Evolutionary conservation across 2,113 vertebrate species (phyloP).

Genomic region (Cyanoliseus patagonus): DNA sequence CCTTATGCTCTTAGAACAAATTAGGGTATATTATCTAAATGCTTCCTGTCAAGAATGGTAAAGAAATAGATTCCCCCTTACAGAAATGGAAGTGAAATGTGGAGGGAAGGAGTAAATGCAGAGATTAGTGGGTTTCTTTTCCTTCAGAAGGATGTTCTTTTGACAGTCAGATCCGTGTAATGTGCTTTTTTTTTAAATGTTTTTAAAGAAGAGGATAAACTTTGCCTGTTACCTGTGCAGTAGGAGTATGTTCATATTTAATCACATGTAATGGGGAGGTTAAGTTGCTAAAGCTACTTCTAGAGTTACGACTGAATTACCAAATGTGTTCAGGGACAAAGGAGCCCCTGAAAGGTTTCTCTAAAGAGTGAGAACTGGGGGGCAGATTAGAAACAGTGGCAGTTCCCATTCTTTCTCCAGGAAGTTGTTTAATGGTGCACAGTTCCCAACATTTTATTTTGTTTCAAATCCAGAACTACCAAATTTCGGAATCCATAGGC

Average conservation of each 20-base stretch:
- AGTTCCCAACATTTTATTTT: not conserved
- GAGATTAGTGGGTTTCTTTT: not conserved
- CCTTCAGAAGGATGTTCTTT: not conserved
- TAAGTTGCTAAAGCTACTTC: not conserved
- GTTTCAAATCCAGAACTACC: not conserved
- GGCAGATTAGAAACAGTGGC: accelerated
- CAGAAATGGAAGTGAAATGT: not conserved
- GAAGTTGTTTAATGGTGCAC: not conserved
- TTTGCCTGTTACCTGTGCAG: not conserved
- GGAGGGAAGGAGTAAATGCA: not conserved
- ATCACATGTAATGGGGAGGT: not conserved
- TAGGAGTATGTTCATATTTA: not conserved
- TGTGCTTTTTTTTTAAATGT: not conserved
- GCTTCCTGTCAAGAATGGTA: not conserved
- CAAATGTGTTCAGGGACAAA: not conserved
- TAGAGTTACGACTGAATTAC: not conserved
- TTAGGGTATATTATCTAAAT: not conserved
- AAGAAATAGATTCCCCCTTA: not conserved
- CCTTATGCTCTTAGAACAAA: not conserved
- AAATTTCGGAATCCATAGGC: not conserved
- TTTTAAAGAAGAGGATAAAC: not conserved
- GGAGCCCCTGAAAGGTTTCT: not conserved
- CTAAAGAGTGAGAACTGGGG: not conserved
- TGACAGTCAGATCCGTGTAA: not conserved
- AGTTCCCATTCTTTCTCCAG: not conserved